Percentiles rank a stretch among this genome's conserved stretches.
phyloP scores from a whole-genome alignment of 2,888 invertebrate species.

The Morpho helenor region DNA sequence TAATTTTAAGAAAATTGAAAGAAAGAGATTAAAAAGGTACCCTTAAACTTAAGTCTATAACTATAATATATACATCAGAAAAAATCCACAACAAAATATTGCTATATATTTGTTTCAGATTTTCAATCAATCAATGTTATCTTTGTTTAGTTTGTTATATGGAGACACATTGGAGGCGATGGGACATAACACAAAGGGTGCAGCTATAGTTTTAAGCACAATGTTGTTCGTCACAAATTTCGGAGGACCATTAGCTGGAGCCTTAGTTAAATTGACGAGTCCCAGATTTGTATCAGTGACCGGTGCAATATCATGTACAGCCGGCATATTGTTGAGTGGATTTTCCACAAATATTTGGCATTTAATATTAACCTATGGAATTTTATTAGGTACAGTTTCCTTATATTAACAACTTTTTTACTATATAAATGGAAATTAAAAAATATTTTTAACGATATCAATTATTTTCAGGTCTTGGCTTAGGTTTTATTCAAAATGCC shows the following conservation, averaged over 20 bases:
- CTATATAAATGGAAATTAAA: background rate
- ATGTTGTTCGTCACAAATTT: constrained; percentile 83
- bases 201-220: constrained; percentile 83
- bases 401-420: background rate
- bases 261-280: constrained; percentile 76
- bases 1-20: too few species aligned
- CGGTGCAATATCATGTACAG: constrained; percentile 58
- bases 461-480: constrained; percentile 78
- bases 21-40: too few species aligned
- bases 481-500: constrained; percentile 85
- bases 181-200: constrained; percentile 82
- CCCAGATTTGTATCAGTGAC: constrained; percentile 63
- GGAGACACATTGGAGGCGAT: constrained; percentile 81
- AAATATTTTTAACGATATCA: constrained; percentile 9
- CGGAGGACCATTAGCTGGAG: constrained; percentile 84
- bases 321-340: constrained; percentile 67
- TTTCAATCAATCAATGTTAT: constrained; percentile 85
- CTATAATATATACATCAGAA: background rate
- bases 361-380: constrained; percentile 65
- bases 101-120: constrained; percentile 62
- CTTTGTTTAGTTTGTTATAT: constrained; percentile 84
- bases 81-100: too few species aligned
- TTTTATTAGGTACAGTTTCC: constrained; percentile 55
- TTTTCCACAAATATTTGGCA: constrained; percentile 66
- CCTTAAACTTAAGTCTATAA: background rate